Evolutionary conservation across 2,113 vertebrate species (phyloP), one percentile per base, ranked within the genome.

Genomic region (Cololabis saira): DNA sequence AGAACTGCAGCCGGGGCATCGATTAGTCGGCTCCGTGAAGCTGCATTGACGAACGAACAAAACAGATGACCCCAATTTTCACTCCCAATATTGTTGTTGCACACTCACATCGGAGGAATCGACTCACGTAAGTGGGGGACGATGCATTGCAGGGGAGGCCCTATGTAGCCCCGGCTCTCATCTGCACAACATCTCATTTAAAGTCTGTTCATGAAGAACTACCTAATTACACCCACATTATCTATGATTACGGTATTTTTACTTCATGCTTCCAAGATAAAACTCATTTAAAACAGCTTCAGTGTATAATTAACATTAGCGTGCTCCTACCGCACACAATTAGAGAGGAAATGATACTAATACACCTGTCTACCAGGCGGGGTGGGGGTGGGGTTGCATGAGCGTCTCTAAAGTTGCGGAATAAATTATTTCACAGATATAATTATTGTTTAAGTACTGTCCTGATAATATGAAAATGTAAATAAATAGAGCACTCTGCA

Each of bases 221-320:
- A 78, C 67, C 78, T 82, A 90, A 92, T 90, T 91, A 89, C 85
- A 73, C 61, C 77, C 81, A 78, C 72, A 87, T 91, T 87, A 90
- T 90, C 84, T 88, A 79, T 90, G 91, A 92, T 91, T 89, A 90
- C 80, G 41, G 80, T 84, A 81, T 89, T 90, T 88, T 85, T 77
- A 85, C 78, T 84, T 80, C 76, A 76, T 55, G n/a, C 77, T 75
- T 87, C 53, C 42, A 7, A 77, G 87, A 89, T 89, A 86, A 91
- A 91, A 77, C 53, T 81, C 66, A 50, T 77, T 82, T 53, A 67
- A 53, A 57, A 61, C 52, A 44, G 82, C 73, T 82, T 76, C 49
- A 48, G 41, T 76, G 67, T 80, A 67, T 87, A 83, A 92, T 91
- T 89, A 92, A 71, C 57, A 72, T 80, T 74, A 24, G 77, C 45